These are phyloP conservation scores for Dichetophora obliterata DNA, from an alignment of 2,888 invertebrate species.

Conservation along the genomic window DNA sequence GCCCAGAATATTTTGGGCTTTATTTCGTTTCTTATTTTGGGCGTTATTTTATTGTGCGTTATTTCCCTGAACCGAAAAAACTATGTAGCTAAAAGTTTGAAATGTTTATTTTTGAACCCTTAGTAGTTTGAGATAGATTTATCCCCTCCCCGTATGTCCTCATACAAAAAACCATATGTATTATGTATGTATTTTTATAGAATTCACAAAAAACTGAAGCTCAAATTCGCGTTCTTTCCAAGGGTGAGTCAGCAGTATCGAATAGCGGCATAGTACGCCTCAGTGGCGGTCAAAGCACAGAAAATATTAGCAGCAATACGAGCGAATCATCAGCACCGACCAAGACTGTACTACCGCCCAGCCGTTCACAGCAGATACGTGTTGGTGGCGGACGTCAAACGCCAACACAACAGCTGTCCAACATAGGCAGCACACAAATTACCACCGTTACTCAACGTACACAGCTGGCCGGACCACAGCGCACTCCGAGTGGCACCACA, in stretches of 20 bases:
- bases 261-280: constrained; percentile 67
- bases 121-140: neutral
- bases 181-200: constrained; percentile 54
- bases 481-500: constrained; percentile 48
- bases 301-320: constrained; percentile 24
- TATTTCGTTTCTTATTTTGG: too few relatives aligned
- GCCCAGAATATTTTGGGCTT: too few relatives aligned
- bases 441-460: constrained; percentile 47
- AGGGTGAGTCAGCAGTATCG: constrained; percentile 62
- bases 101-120: neutral
- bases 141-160: constrained; percentile 3
- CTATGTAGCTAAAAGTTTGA: neutral
- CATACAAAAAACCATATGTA: constrained; percentile 36
- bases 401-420: constrained; percentile 43
- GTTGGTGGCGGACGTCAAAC: constrained; percentile 48
- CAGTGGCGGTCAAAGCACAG: constrained; percentile 49
- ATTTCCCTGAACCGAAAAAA: too few relatives aligned
- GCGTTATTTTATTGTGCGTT: too few relatives aligned
- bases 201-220: constrained; percentile 64
- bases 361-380: constrained; percentile 53
- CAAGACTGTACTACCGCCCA: constrained; percentile 2
- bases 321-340: constrained; percentile 29
- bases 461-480: constrained; percentile 45
- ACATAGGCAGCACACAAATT: constrained; percentile 50
- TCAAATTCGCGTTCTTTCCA: constrained; percentile 66